Base-by-base conservation (phyloP, 1,140 invertebrate genomes). In the Caerostris darwini region DNA sequence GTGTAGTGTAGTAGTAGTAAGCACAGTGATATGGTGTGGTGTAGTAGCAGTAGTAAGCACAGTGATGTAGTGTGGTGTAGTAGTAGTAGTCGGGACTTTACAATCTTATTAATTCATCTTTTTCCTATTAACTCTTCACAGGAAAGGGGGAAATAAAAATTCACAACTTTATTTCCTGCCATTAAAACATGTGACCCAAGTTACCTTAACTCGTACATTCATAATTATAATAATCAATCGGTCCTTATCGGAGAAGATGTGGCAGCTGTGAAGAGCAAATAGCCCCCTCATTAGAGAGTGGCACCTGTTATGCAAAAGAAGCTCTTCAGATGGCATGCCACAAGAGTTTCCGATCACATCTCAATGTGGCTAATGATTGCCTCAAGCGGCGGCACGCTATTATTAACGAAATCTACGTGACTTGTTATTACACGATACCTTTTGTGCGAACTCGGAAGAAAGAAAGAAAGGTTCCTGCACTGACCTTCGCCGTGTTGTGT, bases 401-500 rank as follows among this genome's bases (percentile, higher is more conserved):
- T 77, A 50, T 77, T 50, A 53, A 53, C 34, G 34, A 34, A 34
- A 34, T 34, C 14, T 77, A 6, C 6, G 10, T 67, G 61, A 53
- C 71, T 10, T 77, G 71, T 50, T 50, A 34, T 4, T 50, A 53
- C 71, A 53, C 34, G 34, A 50, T 77, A 12, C 10, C 34, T 77
- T 53, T 50, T 77, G 50, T 34, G 34, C 71, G 34, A 3, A 14
- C 12, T 77, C 53, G 7, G 34, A 77, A 12, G 50, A 71, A 19
- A 34, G 8, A 71, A 71, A 71, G 69, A 50, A 50, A 14, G 34
- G 34, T 34, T 34, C 0, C 34, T 34, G 34, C 34, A 64, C 19
- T 77, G 71, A 77, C 71, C 71, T 77, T 67, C 61, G 61, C 5
- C 61, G 61, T 77, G 50, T 77, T 77, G 50, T 77, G 71, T 77